Percentiles rank a stretch among this genome's conserved stretches.
These are phyloP conservation scores for Apoda limacodes DNA, from an alignment of 2,888 invertebrate genomes.

Conservation along the genomic window DNA sequence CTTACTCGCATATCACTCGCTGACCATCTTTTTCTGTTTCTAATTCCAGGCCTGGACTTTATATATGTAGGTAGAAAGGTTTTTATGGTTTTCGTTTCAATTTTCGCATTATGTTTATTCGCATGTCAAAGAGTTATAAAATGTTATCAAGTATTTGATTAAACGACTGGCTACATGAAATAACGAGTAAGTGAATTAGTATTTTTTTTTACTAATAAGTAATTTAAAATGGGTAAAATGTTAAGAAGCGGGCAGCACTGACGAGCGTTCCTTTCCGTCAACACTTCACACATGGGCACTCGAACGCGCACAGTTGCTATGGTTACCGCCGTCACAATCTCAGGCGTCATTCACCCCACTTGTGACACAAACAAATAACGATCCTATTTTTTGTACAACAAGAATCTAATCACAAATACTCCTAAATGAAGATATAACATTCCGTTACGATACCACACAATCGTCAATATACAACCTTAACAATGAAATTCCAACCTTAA, in stretches of 20 bases:
- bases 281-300: slow-evolving; percentile 38
- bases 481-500: slow-evolving; percentile 66
- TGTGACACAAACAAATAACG: slow-evolving; percentile 40
- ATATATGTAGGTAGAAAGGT: neutral
- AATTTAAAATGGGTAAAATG: slow-evolving; percentile 45
- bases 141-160: too few species aligned
- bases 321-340: slow-evolving; percentile 54
- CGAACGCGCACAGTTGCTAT: slow-evolving; percentile 67
- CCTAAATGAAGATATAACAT: slow-evolving; percentile 63
- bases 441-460: slow-evolving; percentile 53
- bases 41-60: slow-evolving; percentile 15
- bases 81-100: too few species aligned
- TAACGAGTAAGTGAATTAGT: too few species aligned
- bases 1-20: slow-evolving; percentile 25
- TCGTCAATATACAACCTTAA: slow-evolving; percentile 55
- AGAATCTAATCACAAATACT: slow-evolving; percentile 41
- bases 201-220: slow-evolving; percentile 39
- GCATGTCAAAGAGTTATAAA: slow-evolving; percentile 27
- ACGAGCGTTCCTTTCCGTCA: too few species aligned
- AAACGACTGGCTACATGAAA: too few species aligned
- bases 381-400: slow-evolving; percentile 41
- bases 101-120: too few species aligned
- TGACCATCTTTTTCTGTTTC: slow-evolving; percentile 31
- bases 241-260: slow-evolving; percentile 45
- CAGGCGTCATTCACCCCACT: slow-evolving; percentile 33